Evolutionary conservation across 2,113 vertebrate species (phyloP), one percentile per base, ranked within the genome.

Genomic region (Oreochromis tanganicae): DNA sequence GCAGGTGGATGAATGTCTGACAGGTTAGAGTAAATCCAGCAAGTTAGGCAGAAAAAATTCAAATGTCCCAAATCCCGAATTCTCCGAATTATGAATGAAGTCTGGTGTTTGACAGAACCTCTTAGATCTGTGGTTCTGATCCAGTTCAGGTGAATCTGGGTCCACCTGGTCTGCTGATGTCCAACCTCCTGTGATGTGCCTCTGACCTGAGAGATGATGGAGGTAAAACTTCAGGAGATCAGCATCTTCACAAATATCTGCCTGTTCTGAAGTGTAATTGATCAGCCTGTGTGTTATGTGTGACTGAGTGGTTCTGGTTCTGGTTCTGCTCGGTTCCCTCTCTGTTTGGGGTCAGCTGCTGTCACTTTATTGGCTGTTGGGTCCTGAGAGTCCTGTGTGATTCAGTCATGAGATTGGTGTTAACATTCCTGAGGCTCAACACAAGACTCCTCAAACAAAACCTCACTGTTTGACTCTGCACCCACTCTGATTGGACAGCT

Each of bases 401-500:
- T 41, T 61, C 29, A 7, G 91, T 91, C 91, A 94, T 88, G 91
- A 84, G 91, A 89, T 46, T 52, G 61, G 82, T 41, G 82, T 87
- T 88, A 85, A 92, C 89, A 92, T 92, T 92, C 91, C 91, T 81
- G 73, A 85, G 87, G 71, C 29, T 88, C 61, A 90, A 86, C 86
- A 85, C 78, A 32, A 85, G 86, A 87, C 81, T 79, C 32, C 6
- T 68, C 9, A 24, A 83, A 86, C 75, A 90, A 79, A 68, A 41
- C 14, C 4, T 43, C 17, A 27, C 21, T 85, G 68, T 88, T 56
- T 13, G 13, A 56, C 5, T 5, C 57, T 73, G 55, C 48, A 34
- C 17, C 55, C n/a, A 54, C 32, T 87, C 38, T 57, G 52, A 84
- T 24, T 83, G 59, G 50, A 7, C 32, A 0, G 8, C 21, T 27